phyloP scores from a whole-genome alignment of 2,797 vertebrate species.

The Pogonophryne albipinna region DNA sequence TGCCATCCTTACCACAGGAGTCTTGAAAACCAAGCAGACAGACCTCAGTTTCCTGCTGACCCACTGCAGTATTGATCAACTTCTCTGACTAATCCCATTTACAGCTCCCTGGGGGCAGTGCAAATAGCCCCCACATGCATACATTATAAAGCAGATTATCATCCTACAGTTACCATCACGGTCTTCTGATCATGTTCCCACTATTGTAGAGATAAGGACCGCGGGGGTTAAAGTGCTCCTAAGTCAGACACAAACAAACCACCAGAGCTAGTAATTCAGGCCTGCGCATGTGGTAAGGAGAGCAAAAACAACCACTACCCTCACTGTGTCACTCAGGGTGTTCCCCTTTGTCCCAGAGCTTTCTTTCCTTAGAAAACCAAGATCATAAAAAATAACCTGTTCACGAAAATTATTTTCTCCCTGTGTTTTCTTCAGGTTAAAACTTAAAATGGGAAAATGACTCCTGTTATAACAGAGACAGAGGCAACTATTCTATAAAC shows the following conservation, averaged over 20 bases:
- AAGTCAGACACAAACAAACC: constrained; percentile 25
- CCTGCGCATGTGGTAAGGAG: constrained; percentile 6
- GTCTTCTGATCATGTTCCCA: constrained; percentile 23
- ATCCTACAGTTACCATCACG: constrained; percentile 16
- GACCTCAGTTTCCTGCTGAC: neutral
- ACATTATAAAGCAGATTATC: constrained; percentile 34
- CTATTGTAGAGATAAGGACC: constrained; percentile 9
- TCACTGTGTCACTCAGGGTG: neutral
- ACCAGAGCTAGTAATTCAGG: neutral
- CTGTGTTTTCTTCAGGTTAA: neutral
- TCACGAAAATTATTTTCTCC: neutral
- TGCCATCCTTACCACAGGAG: neutral
- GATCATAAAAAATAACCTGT: neutral
- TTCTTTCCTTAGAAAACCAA: constrained; percentile 10
- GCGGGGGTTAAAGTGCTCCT: constrained; percentile 14
- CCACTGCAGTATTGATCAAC: constrained; percentile 38
- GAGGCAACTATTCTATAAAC: neutral
- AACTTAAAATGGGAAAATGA: constrained; percentile 1
- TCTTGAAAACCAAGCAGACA: neutral
- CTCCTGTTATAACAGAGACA: neutral
- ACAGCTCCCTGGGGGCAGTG: constrained; percentile 17
- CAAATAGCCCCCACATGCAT: constrained; percentile 22
- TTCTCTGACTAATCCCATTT: constrained; percentile 33
- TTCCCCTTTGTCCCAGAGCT: constrained; percentile 12
- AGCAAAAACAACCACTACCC: constrained; percentile 28